Evolutionary conservation across 2,797 vertebrate species (phyloP).

Genomic region (Danio choprae): DNA sequence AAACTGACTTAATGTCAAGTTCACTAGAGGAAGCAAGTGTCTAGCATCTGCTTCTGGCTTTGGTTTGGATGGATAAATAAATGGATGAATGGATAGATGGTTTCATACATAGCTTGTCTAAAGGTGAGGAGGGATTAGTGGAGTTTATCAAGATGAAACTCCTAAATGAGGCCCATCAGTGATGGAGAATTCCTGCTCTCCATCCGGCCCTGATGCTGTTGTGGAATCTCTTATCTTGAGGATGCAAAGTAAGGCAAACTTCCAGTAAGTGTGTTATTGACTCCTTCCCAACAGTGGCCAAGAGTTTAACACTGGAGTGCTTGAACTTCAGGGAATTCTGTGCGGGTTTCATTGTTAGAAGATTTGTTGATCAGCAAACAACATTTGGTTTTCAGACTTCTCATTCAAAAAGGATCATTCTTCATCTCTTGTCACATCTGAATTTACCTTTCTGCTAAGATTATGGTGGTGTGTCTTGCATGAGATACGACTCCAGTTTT

Average conservation of each 20-base stretch:
- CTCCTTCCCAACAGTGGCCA: constrained; percentile 51
- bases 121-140: background rate
- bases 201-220: constrained; percentile 56
- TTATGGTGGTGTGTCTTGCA: constrained; percentile 62
- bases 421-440: background rate
- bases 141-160: constrained; percentile 48
- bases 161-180: constrained; percentile 57
- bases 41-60: background rate
- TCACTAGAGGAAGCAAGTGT: constrained; percentile 29
- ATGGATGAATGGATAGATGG: background rate
- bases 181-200: constrained; percentile 58
- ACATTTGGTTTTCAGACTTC: constrained; percentile 44
- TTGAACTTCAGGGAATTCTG: constrained; percentile 29
- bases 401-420: constrained; percentile 46
- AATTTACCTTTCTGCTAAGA: background rate
- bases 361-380: background rate
- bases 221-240: constrained; percentile 72
- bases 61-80: background rate
- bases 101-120: too few relatives aligned
- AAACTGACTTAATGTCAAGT: constrained; percentile 41
- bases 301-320: constrained; percentile 47
- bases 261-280: constrained; percentile 67
- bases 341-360: constrained; percentile 3
- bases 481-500: constrained; percentile 72
- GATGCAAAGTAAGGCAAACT: constrained; percentile 59